Evolutionary conservation across 2,797 vertebrate genomes (phyloP).

Genomic region (Coilia nasus): DNA sequence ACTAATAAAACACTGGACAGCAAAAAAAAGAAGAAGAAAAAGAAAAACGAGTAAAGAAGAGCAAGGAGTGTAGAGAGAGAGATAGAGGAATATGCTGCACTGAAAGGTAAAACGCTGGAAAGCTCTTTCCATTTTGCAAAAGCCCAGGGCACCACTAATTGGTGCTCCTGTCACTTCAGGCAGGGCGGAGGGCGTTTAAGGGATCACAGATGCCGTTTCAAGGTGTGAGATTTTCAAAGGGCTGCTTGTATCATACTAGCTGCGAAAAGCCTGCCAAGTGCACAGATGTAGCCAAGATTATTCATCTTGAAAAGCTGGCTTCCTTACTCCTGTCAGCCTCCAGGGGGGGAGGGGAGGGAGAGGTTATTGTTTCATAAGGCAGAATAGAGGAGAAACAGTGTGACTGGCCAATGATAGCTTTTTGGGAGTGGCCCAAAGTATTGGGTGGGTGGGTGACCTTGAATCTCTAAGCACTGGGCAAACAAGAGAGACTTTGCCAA

Average conservation of each 20-base stretch:
- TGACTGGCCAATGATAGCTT: too few species aligned
- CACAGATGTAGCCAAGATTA: slow-evolving; percentile 45
- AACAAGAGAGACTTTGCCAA: too few species aligned
- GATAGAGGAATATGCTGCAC: too few species aligned
- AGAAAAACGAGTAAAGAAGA: too few species aligned
- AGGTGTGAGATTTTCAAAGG: slow-evolving; percentile 23
- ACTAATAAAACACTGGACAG: background rate
- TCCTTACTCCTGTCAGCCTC: background rate
- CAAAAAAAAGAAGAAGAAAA: background rate
- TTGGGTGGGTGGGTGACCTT: too few species aligned
- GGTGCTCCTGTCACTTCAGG: slow-evolving; percentile 8
- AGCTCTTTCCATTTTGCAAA: background rate
- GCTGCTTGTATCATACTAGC: background rate
- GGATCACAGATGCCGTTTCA: slow-evolving; percentile 25
- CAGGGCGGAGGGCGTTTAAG: slow-evolving; percentile 6
- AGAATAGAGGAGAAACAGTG: too few species aligned
- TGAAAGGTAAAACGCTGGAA: slow-evolving; percentile 7
- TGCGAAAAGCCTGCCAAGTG: slow-evolving; percentile 37
- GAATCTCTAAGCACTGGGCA: too few species aligned
- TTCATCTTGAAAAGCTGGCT: slow-evolving; percentile 36
- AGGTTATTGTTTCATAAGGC: background rate
- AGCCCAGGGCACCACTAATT: slow-evolving; percentile 11
- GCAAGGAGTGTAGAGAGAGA: too few species aligned
- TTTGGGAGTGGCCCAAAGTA: too few species aligned
- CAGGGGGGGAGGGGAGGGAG: background rate